Conservation (phyloP, 2,113 vertebrate genomes). For the Oceanodroma tethys region DNA sequence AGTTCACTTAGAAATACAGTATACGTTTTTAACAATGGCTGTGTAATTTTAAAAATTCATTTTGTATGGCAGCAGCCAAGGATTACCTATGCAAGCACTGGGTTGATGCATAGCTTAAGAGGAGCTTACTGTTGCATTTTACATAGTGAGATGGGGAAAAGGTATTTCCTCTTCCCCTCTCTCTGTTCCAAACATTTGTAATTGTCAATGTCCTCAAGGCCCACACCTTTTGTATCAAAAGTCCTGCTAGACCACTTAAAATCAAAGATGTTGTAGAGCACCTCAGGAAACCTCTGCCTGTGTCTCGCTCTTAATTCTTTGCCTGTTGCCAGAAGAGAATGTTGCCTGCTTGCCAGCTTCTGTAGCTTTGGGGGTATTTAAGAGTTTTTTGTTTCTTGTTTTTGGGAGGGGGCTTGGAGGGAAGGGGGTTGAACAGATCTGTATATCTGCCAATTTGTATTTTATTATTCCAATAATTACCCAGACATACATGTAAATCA, state of each 20-base stretch:
- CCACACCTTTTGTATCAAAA: background rate
- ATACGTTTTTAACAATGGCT: background rate
- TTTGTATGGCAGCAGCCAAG: background rate
- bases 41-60: background rate
- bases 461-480: background rate
- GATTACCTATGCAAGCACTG: background rate
- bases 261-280: background rate
- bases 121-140: background rate
- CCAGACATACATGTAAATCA: background rate
- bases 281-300: background rate
- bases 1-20: background rate
- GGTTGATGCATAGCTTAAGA: background rate
- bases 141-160: background rate
- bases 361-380: background rate
- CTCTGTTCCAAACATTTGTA: background rate
- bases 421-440: background rate
- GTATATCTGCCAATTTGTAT: background rate
- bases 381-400: background rate
- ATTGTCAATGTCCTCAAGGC: background rate
- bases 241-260: background rate
- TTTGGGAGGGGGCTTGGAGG: fast-evolving
- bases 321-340: background rate
- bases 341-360: background rate
- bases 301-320: background rate
- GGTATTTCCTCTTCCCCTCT: background rate